Evolutionary conservation across 2,113 vertebrate species (phyloP).

Genomic region (Saimiri boliviensis): DNA sequence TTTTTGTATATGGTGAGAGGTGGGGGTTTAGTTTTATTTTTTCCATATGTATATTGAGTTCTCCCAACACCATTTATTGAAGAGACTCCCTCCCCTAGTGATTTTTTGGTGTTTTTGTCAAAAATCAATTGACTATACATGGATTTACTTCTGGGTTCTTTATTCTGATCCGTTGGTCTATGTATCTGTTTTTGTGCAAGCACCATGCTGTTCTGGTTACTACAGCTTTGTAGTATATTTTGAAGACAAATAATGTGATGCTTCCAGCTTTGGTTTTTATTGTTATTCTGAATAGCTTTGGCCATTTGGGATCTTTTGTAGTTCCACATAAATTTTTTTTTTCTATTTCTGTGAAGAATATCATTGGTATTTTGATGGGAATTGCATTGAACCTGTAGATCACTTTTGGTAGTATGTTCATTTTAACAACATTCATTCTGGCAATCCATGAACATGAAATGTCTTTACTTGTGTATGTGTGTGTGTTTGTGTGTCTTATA

Average conservation of each 20-base stretch:
- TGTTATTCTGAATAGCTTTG: not conserved
- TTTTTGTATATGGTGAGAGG: not conserved
- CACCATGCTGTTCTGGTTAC: not conserved
- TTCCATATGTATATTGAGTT: not conserved
- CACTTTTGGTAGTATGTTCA: not conserved
- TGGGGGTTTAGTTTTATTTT: not conserved
- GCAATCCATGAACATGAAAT: not conserved
- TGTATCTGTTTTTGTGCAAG: not conserved
- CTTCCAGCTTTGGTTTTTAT: not conserved
- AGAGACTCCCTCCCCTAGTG: not conserved
- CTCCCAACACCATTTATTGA: not conserved
- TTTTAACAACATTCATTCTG: not conserved
- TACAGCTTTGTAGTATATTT: not conserved
- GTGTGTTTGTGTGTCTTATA: not conserved
- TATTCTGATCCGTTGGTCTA: not conserved
- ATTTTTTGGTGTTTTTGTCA: not conserved
- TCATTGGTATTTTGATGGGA: not conserved
- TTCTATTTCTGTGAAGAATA: not conserved
- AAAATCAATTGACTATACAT: not conserved
- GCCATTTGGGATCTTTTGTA: not conserved
- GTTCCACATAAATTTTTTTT: not conserved
- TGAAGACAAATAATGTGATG: not conserved
- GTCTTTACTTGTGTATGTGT: not conserved
- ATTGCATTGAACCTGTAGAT: not conserved
- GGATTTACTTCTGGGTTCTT: not conserved